Conservation (phyloP, 2,797 vertebrate genomes). For the Myiotriccus ornatus region DNA sequence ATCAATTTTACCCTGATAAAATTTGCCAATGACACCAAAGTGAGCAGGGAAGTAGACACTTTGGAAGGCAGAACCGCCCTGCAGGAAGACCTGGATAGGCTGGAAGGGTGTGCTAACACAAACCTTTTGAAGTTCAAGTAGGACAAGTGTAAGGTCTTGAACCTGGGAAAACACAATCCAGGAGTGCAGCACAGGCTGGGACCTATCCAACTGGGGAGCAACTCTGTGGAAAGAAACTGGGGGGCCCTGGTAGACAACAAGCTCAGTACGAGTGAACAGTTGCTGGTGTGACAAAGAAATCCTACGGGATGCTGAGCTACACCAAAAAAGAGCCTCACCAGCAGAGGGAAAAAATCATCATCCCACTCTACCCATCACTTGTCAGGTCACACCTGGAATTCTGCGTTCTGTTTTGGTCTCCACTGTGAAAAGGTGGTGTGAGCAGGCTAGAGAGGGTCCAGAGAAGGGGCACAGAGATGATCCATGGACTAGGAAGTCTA, state of each 20-base stretch:
- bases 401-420: neutral
- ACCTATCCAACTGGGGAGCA: neutral
- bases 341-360: neutral
- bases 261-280: neutral
- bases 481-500: neutral
- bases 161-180: neutral
- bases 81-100: neutral
- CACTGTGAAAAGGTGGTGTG: neutral
- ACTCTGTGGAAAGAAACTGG: neutral
- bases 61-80: neutral
- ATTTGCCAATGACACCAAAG: neutral
- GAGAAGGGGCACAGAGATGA: neutral
- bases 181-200: neutral
- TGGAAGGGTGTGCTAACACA: neutral
- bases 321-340: neutral
- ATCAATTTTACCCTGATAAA: neutral
- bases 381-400: neutral
- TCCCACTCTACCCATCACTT: neutral
- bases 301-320: neutral
- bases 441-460: neutral
- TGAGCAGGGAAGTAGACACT: neutral
- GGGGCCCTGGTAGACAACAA: neutral
- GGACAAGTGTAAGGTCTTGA: neutral
- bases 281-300: neutral
- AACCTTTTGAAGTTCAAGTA: neutral